Percentiles rank a stretch among this genome's conserved stretches.
Conservation (phyloP, 2,888 invertebrate genomes). For the Hedychridium roseum region DNA sequence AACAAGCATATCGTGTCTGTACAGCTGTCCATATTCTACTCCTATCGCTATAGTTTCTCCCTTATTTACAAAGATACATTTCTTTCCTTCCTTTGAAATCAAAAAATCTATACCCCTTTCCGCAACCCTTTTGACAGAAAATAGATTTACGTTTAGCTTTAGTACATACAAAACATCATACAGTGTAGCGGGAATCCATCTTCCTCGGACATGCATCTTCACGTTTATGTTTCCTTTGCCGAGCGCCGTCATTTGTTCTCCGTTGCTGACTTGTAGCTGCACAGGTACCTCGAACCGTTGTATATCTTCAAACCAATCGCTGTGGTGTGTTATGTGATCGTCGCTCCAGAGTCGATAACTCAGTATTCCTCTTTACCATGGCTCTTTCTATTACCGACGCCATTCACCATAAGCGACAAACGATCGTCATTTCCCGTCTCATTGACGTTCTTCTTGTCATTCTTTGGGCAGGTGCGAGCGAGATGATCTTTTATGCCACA, state of each 20-base stretch:
- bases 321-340: conserved; percentile 23
- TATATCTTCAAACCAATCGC: conserved; percentile 15
- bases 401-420: background rate
- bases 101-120: conserved; percentile 1
- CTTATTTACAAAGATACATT: background rate
- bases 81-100: background rate
- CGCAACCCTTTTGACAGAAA: conserved; percentile 1
- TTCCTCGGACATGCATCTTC: background rate
- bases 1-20: too few species aligned
- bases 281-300: conserved; percentile 12
- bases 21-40: too few species aligned
- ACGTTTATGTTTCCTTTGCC: conserved; percentile 1
- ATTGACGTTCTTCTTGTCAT: background rate
- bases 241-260: background rate
- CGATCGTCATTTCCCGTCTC: background rate
- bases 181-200: background rate
- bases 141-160: background rate
- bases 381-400: background rate
- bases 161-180: conserved; percentile 2
- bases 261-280: conserved; percentile 1
- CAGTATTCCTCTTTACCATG: background rate
- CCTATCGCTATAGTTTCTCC: conserved; percentile 8
- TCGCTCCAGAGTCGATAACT: background rate
- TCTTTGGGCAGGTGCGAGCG: background rate
- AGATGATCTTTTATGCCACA: background rate